Conservation (phyloP, 2,797 vertebrate genomes). For the Natrix natrix region DNA sequence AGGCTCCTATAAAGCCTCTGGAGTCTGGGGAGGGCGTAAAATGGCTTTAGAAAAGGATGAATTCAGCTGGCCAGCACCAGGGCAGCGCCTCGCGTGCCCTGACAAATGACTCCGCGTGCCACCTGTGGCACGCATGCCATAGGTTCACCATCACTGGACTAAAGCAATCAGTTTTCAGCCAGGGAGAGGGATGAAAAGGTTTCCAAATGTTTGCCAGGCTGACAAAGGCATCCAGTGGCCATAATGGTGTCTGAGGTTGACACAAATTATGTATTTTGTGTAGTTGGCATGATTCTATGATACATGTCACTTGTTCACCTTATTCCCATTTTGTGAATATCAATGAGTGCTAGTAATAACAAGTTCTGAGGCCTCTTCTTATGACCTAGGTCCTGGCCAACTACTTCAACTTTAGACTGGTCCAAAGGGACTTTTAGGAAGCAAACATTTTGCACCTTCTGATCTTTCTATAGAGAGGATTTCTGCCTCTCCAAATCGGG, state of each 20-base stretch:
- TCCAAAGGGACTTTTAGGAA: not conserved
- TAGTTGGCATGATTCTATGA: not conserved
- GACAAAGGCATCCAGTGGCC: not conserved
- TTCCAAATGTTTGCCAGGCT: not conserved
- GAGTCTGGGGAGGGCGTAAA: too few relatives aligned
- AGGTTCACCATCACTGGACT: too few relatives aligned
- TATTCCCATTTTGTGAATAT: not conserved
- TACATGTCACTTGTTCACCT: not conserved
- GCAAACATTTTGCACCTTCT: not conserved
- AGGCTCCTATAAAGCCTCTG: too few relatives aligned
- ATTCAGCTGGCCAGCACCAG: too few relatives aligned
- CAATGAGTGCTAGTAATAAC: not conserved
- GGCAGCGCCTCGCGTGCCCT: too few relatives aligned
- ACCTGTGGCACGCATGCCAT: too few relatives aligned
- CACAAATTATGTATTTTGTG: not conserved
- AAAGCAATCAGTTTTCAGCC: not conserved
- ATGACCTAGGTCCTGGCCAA: not conserved
- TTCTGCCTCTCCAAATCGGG: not conserved
- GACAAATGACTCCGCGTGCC: too few relatives aligned
- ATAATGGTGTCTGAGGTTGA: not conserved
- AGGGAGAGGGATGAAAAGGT: not conserved
- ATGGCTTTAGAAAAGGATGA: too few relatives aligned
- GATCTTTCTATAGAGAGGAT: not conserved
- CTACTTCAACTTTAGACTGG: not conserved
- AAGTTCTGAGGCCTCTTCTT: not conserved